A percentile compares a stretch with the other conserved stretches of the same genome.
Conservation (phyloP, 2,797 vertebrate genomes). For the Lagocephalus sceleratus region DNA sequence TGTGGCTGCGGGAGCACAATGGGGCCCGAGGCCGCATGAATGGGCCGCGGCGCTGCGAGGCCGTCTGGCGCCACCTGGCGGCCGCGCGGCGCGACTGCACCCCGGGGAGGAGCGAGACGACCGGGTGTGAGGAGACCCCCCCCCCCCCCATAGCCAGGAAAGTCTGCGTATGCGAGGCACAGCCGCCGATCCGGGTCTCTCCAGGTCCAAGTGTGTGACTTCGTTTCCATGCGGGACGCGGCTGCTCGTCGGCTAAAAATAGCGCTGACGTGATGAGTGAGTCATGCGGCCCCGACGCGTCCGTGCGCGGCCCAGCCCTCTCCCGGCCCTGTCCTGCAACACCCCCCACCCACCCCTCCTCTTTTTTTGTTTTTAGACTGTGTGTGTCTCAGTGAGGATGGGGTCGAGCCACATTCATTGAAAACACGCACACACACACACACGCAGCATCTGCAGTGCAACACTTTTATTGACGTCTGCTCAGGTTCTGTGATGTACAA, state of each 20-base stretch:
- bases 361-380: not conserved
- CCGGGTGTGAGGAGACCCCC: too few relatives aligned
- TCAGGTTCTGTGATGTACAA: too few relatives aligned
- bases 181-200: not conserved
- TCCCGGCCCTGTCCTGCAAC: not conserved
- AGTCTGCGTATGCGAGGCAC: too few relatives aligned
- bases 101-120: too few relatives aligned
- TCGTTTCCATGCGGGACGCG: constrained; percentile 38
- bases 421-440: too few relatives aligned
- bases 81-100: not conserved
- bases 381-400: not conserved
- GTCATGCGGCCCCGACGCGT: constrained; percentile 54
- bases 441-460: too few relatives aligned
- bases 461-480: too few relatives aligned
- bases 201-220: constrained; percentile 37
- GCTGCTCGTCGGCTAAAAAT: constrained; percentile 68
- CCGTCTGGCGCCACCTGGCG: constrained; percentile 54
- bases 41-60: constrained; percentile 12
- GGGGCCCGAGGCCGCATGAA: constrained; percentile 41
- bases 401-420: not conserved
- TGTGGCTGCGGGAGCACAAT: constrained; percentile 38
- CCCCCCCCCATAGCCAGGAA: too few relatives aligned
- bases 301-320: constrained; percentile 15
- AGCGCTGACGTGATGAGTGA: constrained; percentile 71
- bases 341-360: not conserved